phyloP scores from a whole-genome alignment of 2,797 vertebrate species.

The Malurus leucopterus region DNA sequence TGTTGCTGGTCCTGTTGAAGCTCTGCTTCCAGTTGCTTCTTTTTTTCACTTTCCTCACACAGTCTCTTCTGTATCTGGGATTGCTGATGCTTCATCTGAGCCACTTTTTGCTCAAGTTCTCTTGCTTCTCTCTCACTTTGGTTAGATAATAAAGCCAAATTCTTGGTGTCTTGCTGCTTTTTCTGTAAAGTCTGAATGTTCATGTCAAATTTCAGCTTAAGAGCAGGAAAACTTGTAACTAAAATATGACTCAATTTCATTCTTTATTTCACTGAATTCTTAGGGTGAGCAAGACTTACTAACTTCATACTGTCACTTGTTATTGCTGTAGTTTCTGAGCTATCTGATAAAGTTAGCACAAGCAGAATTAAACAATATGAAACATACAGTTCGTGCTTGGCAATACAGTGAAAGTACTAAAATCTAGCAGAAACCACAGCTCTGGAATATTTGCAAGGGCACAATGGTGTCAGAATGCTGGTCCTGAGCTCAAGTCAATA shows the following conservation, averaged over 20 bases:
- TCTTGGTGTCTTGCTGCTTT: constrained; percentile 72
- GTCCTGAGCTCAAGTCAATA: neutral
- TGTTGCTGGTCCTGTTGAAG: constrained; percentile 73
- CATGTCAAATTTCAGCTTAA: constrained; percentile 28
- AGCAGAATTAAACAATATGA: neutral
- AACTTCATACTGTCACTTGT: neutral
- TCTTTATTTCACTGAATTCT: neutral
- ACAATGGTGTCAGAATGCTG: neutral
- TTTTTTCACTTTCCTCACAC: constrained; percentile 67
- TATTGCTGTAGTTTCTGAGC: neutral
- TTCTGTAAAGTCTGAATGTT: constrained; percentile 70
- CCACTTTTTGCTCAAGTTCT: constrained; percentile 78
- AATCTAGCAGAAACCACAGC: neutral
- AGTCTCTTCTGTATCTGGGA: constrained; percentile 74
- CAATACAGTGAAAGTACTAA: neutral
- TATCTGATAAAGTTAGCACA: neutral
- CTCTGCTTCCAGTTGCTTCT: constrained; percentile 71
- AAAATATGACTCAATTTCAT: neutral
- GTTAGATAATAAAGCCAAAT: constrained; percentile 74
- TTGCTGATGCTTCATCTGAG: constrained; percentile 80
- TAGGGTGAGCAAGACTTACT: neutral
- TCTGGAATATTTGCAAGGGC: neutral
- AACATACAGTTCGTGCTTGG: neutral
- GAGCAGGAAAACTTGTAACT: neutral
- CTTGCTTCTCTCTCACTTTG: constrained; percentile 77